Conservation (phyloP, 1,140 invertebrate genomes). For the Tachypleus tridentatus region DNA sequence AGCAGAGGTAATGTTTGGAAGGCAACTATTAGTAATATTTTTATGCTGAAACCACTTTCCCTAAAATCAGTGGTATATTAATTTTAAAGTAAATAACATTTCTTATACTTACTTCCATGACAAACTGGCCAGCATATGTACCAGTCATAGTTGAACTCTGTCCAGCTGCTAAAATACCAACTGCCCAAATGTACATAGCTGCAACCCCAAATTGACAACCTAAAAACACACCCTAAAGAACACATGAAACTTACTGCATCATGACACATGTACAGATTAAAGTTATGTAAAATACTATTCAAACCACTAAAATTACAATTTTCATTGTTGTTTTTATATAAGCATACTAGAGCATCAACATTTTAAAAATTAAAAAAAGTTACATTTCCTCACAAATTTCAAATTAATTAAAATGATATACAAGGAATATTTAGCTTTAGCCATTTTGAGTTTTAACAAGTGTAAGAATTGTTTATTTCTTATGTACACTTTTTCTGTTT, state of each 20-base stretch:
- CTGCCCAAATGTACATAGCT: slow-evolving; percentile 42
- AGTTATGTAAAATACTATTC: not conserved
- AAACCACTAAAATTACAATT: not conserved
- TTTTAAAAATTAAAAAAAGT: not conserved
- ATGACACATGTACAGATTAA: not conserved
- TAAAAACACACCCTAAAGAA: slow-evolving; percentile 20
- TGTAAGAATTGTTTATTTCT: no score
- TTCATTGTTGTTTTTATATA: not conserved
- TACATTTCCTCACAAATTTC: no score
- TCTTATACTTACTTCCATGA: slow-evolving; percentile 28
- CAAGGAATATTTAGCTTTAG: no score
- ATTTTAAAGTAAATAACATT: slow-evolving; percentile 32
- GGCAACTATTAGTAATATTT: not conserved
- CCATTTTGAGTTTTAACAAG: no score
- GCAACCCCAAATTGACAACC: slow-evolving; percentile 24
- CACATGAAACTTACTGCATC: not conserved
- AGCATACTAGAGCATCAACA: not conserved
- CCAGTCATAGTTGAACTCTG: slow-evolving; percentile 44
- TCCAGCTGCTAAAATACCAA: slow-evolving; percentile 45
- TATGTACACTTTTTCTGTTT: no score
- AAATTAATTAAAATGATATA: no score
- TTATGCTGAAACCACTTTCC: slow-evolving; percentile 26
- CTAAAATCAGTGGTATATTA: slow-evolving; percentile 34
- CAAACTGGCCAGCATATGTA: slow-evolving; percentile 38
- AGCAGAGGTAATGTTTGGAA: no score